Evolutionary conservation across 2,113 vertebrate species (phyloP).

Genomic region (Limanda limanda): DNA sequence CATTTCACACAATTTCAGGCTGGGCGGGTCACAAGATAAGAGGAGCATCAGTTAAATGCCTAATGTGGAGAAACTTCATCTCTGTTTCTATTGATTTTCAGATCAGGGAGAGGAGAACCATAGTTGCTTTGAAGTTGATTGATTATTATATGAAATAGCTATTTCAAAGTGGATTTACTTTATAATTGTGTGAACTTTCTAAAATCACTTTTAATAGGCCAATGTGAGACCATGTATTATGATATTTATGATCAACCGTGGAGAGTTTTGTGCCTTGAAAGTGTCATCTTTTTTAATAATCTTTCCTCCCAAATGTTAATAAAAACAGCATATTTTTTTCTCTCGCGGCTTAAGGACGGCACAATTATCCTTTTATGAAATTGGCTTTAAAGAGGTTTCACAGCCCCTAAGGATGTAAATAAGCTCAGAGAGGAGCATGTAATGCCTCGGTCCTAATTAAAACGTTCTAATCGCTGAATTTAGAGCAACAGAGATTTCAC

Average conservation of each 20-base stretch:
- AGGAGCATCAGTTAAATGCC: conserved; percentile 40
- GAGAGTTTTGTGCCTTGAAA: conserved; percentile 31
- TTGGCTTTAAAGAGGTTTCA: conserved; percentile 69
- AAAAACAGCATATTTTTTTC: conserved; percentile 29
- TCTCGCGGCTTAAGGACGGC: conserved; percentile 39
- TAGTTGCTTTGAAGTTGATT: conserved; percentile 25
- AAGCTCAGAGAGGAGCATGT: conserved; percentile 64
- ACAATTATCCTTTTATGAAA: conserved; percentile 65
- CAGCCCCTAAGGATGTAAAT: conserved; percentile 60
- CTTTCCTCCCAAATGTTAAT: conserved; percentile 54
- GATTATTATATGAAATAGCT: conserved; percentile 31
- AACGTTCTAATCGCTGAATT: conserved; percentile 67
- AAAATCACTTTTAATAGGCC: not conserved
- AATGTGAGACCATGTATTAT: not conserved
- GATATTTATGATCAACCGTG: conserved; percentile 10
- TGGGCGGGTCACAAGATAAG: conserved; percentile 33
- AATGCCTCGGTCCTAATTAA: conserved; percentile 73
- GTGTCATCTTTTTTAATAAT: conserved; percentile 34
- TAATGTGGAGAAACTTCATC: conserved; percentile 32
- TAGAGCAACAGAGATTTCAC: conserved; percentile 60
- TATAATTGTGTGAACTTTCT: conserved; percentile 23
- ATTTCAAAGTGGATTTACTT: conserved; percentile 28
- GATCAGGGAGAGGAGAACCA: conserved; percentile 27
- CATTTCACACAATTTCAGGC: conserved; percentile 38
- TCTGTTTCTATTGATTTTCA: conserved; percentile 40